phyloP scores from a whole-genome alignment of 64 coral and sea anemone genomes.

The Orbicella faveolata region DNA sequence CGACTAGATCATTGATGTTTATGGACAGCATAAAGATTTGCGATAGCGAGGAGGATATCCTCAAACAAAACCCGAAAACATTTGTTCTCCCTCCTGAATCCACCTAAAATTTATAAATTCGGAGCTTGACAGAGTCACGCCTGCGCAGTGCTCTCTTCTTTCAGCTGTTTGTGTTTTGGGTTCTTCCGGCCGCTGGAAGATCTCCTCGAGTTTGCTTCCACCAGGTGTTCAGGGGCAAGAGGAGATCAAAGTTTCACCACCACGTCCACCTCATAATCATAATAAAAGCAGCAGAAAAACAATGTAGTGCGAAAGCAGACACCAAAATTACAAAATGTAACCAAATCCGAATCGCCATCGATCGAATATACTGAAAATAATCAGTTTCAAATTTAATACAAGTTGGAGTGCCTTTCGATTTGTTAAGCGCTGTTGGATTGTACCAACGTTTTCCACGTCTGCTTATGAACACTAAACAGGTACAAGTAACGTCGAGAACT shows the following conservation, averaged over 20 bases:
- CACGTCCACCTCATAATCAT: background rate
- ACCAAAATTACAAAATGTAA: background rate
- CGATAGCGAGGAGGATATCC: background rate
- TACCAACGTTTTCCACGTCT: background rate
- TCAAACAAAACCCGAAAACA: background rate
- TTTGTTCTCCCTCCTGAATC: conserved; percentile 10
- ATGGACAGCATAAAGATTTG: conserved; percentile 10
- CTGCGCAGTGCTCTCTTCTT: background rate
- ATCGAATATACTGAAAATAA: background rate
- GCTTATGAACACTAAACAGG: background rate
- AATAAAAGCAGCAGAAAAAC: background rate
- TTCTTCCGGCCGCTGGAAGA: conserved; percentile 9
- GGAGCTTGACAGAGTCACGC: conserved; percentile 15
- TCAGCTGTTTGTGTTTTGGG: conserved; percentile 17
- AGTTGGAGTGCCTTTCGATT: no score
- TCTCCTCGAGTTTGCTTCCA: background rate
- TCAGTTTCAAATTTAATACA: background rate
- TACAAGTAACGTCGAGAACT: background rate
- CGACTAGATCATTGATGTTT: background rate
- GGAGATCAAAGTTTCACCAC: background rate
- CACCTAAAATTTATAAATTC: conserved; percentile 26
- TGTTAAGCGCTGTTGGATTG: background rate
- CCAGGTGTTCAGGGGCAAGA: background rate
- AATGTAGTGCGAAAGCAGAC: background rate
- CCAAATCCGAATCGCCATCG: background rate